These are phyloP conservation scores for Trachymyrmex cornetzi DNA, from an alignment of 1,140 invertebrate genomes.

Conservation along the genomic window DNA sequence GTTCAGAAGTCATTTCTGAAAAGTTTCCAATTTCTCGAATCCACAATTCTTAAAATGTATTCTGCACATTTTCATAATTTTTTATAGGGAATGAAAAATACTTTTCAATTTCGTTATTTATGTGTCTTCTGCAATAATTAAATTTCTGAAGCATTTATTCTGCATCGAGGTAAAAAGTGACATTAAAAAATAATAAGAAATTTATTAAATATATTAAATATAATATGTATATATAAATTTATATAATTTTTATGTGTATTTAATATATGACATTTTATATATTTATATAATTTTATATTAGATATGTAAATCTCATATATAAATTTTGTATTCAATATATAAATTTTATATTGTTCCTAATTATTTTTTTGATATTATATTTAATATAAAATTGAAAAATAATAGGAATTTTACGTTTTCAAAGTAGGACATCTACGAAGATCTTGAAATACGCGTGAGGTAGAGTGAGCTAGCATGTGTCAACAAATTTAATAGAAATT, in stretches of 20 bases:
- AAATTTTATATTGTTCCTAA: not conserved
- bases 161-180: not conserved
- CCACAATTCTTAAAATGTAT: not conserved
- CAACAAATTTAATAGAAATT: conserved; percentile 19
- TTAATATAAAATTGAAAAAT: not conserved
- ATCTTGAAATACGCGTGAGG: not conserved
- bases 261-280: not conserved
- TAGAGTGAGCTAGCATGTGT: not conserved
- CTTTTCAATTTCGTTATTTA: not conserved
- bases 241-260: too few species aligned
- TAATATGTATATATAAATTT: not conserved
- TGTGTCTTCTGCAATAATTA: not conserved
- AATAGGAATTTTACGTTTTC: not conserved
- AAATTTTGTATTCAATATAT: not conserved
- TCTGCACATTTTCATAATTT: conserved; percentile 2
- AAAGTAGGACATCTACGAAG: not conserved
- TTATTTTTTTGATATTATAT: not conserved
- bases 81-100: not conserved
- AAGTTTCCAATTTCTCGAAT: conserved; percentile 9
- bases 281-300: not conserved
- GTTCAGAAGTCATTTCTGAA: not conserved
- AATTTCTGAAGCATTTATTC: not conserved
- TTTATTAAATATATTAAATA: not conserved
- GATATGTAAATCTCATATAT: not conserved
- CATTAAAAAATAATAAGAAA: not conserved